A percentile compares a stretch with the other conserved stretches of the same genome.
phyloP scores from a whole-genome alignment of 2,888 invertebrate species.

The Pilophorus perplexus region DNA sequence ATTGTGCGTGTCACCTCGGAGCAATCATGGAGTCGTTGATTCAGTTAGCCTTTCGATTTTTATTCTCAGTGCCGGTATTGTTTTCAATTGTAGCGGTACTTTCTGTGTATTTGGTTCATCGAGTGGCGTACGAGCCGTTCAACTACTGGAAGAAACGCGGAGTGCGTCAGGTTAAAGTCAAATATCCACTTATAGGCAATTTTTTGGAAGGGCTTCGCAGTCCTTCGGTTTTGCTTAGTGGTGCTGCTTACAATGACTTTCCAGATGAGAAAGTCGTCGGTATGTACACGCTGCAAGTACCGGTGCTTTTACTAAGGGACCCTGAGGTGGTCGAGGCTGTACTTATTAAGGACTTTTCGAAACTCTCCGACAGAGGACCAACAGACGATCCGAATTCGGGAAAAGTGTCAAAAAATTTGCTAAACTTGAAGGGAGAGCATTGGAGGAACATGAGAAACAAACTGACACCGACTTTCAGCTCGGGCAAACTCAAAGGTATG shows the following conservation, averaged over 20 bases:
- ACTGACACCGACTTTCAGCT: conserved; percentile 58
- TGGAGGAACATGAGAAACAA: conserved; percentile 58
- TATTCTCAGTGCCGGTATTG: too few species aligned
- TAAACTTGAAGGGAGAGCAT: conserved; percentile 55
- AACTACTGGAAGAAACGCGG: conserved; percentile 25
- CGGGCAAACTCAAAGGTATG: conserved; percentile 60
- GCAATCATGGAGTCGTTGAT: neutral
- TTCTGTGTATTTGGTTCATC: neutral
- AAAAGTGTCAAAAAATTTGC: conserved; percentile 53
- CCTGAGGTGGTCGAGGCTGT: conserved; percentile 56
- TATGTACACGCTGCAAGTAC: conserved; percentile 56
- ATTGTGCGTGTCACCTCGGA: neutral
- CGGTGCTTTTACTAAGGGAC: conserved; percentile 54
- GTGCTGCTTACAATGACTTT: conserved; percentile 32
- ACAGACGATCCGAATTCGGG: conserved; percentile 52
- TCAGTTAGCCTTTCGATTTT: too few species aligned
- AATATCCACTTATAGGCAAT: conserved; percentile 31
- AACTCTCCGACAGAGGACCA: conserved; percentile 55
- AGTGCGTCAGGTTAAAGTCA: neutral
- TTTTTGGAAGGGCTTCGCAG: neutral
- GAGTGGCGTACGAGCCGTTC: conserved; percentile 2
- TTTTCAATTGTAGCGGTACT: neutral
- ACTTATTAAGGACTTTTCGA: conserved; percentile 55
- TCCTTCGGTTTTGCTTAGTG: neutral
- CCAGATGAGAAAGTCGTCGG: conserved; percentile 53